Base-by-base conservation (phyloP, 2,113 vertebrate genomes). In the Emydocephalus ijimae region DNA sequence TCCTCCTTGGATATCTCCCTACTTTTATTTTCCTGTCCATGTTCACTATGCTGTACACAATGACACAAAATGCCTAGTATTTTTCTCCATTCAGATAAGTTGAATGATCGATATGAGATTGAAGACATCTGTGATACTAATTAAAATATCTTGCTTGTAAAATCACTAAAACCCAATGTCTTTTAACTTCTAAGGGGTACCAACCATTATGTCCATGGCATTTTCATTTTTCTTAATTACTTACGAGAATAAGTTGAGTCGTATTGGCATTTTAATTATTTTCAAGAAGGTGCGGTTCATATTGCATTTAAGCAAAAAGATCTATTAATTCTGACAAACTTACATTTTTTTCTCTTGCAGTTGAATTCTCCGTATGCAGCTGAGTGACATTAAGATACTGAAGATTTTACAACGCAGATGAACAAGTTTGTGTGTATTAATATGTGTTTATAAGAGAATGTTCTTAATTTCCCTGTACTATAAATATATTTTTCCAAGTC, bases 331-430 rank as follows among this genome's bases (percentile, higher is more conserved):
- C 64, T 85, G 24, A 10, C 11, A 94, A 24, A 95, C 92, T 96
- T 91, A 94, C 89, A 0, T 43, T 5, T 87, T 95, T 97, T 95
- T 96, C 74, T 97, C 93, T 97, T 97, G 92, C 89, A 98, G 98
- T 95, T 98, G 96, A 97, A 97, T 94, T 98, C 98, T 94, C 98
- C 98, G 5, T 98, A 98, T 94, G 97, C 97, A 93, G 94, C 96
- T 94, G 98, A 98, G 92, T 98, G 96, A 98, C 93, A 85, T 87
- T 56, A 87, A 52, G 14, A 86, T 54, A 45, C 23, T 91, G 94
- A 91, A 94, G 95, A 94, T 85, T 5, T 1, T 92, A 43, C 23
- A 92, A 93, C n/a, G 2, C 94, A 52, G 89, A 93, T 94, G 69
- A 81, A 81, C 18, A 69, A 14, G 7, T 81, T 81, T 81, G 74